Evolutionary conservation across 2,888 invertebrate genomes (phyloP).

Genomic region (Tetragonisca angustula): DNA sequence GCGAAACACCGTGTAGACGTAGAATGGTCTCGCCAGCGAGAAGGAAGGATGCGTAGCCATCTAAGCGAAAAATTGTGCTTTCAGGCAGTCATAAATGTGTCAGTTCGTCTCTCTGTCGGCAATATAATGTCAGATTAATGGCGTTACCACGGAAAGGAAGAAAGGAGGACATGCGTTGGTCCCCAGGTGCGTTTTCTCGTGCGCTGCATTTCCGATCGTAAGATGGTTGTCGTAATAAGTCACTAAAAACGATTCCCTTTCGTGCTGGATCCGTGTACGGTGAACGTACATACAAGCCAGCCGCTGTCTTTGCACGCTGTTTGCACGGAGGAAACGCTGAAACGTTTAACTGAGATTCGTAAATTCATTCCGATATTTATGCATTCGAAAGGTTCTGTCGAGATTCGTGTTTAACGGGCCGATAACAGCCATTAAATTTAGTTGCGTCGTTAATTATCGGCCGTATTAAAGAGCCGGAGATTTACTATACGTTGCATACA

Average conservation of each 20-base stretch:
- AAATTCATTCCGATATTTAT: not conserved
- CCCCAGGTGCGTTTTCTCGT: conserved; percentile 58
- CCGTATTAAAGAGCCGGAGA: not conserved
- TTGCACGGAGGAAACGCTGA: not conserved
- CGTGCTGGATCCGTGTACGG: not conserved
- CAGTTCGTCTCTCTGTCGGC: conserved; percentile 60
- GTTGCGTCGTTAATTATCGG: not conserved
- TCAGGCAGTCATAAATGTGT: conserved; percentile 65
- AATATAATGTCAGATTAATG: conserved; percentile 69
- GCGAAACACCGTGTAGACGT: not conserved
- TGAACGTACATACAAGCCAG: not conserved
- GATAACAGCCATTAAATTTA: not conserved
- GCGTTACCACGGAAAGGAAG: conserved; percentile 50
- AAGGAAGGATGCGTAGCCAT: conserved; percentile 56
- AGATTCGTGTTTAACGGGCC: not conserved
- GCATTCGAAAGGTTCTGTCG: not conserved
- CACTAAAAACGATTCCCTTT: conserved; percentile 26
- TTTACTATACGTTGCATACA: not conserved
- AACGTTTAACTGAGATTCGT: not conserved
- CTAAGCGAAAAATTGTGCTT: conserved; percentile 66
- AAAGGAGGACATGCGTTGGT: conserved; percentile 36
- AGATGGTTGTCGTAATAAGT: conserved; percentile 24
- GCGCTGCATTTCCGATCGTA: conserved; percentile 26
- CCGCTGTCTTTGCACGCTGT: not conserved
- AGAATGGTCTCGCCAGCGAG: not conserved